Conservation (phyloP, 2,888 invertebrate genomes). For the Perizoma flavofasciatum region DNA sequence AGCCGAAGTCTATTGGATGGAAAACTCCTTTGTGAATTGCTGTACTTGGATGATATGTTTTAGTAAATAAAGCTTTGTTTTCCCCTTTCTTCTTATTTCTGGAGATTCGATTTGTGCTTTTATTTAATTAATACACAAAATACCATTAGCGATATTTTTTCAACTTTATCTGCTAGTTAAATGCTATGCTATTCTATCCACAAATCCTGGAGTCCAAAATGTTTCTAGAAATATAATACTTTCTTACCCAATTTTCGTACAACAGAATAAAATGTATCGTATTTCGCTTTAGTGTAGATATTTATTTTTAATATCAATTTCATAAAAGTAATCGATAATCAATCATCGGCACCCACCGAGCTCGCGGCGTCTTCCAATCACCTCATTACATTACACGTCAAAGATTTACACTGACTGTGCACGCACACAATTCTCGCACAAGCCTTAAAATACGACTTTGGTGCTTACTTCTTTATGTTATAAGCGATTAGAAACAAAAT, state of each 20-base stretch:
- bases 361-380: constrained; percentile 51
- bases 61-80: background rate
- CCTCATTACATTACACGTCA: constrained; percentile 64
- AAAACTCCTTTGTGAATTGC: constrained; percentile 11
- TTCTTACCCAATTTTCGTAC: too few species aligned
- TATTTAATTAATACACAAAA: too few species aligned
- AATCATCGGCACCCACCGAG: constrained; percentile 52
- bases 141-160: too few species aligned
- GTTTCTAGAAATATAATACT: too few species aligned
- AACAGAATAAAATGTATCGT: background rate
- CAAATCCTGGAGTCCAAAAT: too few species aligned
- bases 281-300: constrained; percentile 6
- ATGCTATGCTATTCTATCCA: too few species aligned
- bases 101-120: too few species aligned
- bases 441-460: constrained; percentile 32
- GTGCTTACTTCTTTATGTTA: constrained; percentile 14
- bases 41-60: constrained; percentile 4
- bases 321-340: constrained; percentile 48
- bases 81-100: too few species aligned
- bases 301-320: constrained; percentile 37
- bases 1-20: constrained; percentile 11
- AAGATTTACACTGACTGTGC: constrained; percentile 60
- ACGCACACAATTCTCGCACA: constrained; percentile 51
- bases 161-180: too few species aligned
- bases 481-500: constrained; percentile 21